Base-by-base conservation (phyloP, 2,797 vertebrate genomes). In the Sciurus carolinensis region DNA sequence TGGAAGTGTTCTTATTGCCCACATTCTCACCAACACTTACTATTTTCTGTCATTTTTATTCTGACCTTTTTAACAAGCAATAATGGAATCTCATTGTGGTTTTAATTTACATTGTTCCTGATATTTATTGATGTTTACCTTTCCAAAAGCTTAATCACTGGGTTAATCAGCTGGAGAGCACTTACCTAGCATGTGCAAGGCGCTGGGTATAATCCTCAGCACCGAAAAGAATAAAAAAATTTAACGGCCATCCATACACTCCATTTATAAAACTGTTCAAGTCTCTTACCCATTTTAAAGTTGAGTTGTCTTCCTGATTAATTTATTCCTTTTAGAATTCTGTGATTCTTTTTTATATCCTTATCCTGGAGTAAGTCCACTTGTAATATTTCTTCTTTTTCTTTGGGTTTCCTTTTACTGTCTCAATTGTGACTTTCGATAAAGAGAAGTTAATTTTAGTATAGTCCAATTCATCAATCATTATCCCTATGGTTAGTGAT, bases 71-170 rank as follows among this genome's bases (percentile, higher is more conserved):
- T 87, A 36, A 76, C 76, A 44, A 20, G 42, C 39, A 80, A 30
- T 77, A 54, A 39, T 94, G 44, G 69, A 71, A 90, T 84, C 44
- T 71, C 66, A 52, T 28, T 59, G 4, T 64, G 24, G 14, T 71
- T 94, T 92, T 81, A 93, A 80, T 91, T 75, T 94, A 83, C 17
- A 59, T 64, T 82, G 88, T 86, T 64, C 79, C 33, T 90, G 26
- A 36, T 88, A 24, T 71, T 88, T 85, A 72, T 33, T 87, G 36
- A 81, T 39, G 42, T 59, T 77, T 67, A 50, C 52, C 24, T 75
- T 95, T 93, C 90, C n/a, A 64, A 92, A 90, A 92, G 92, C 10
- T 94, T 86, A 44, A 11, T 59, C 39, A 52, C 62, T 66, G 12
- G 64, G 30, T 14, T 39, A 39, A 39, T 66, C 64, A 66, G 28